phyloP scores from a whole-genome alignment of 2,888 invertebrate genomes.

The Parthenolecanium corni region DNA sequence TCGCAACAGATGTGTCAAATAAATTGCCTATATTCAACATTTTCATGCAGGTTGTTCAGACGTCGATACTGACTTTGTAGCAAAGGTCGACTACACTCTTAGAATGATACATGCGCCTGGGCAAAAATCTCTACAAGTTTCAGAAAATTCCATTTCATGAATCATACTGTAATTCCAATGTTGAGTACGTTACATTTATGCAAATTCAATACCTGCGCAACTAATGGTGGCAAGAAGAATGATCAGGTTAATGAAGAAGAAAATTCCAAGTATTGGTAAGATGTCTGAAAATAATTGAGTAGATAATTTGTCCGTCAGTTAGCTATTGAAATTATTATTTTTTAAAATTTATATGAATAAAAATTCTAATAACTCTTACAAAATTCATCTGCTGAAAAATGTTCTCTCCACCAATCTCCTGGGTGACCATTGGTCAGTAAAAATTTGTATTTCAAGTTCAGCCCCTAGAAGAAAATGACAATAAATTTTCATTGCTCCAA shows the following conservation, averaged over 20 bases:
- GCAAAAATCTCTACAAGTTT: too few species aligned
- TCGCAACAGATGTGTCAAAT: too few species aligned
- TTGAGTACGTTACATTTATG: too few species aligned
- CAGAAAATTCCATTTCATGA: too few species aligned
- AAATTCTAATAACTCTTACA: slow-evolving; percentile 49
- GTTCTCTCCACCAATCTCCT: slow-evolving; percentile 72
- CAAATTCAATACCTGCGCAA: slow-evolving; percentile 50
- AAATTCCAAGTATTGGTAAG: slow-evolving; percentile 65
- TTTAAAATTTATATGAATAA: too few species aligned
- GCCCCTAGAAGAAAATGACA: slow-evolving; percentile 45
- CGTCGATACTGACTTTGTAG: too few species aligned
- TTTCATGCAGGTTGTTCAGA: too few species aligned
- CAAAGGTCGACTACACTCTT: too few species aligned
- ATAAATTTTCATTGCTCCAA: neutral
- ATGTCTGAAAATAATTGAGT: slow-evolving; percentile 55
- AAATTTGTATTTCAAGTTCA: slow-evolving; percentile 66
- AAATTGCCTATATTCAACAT: too few species aligned
- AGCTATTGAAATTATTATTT: too few species aligned
- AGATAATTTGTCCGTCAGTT: neutral
- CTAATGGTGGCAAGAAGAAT: slow-evolving; percentile 59
- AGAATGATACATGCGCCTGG: too few species aligned
- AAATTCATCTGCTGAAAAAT: slow-evolving; percentile 91
- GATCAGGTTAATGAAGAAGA: slow-evolving; percentile 58
- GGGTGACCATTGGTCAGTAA: slow-evolving; percentile 77
- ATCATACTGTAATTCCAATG: too few species aligned